Conservation (phyloP, 2,888 invertebrate genomes). For the Antheraea yamamai region DNA sequence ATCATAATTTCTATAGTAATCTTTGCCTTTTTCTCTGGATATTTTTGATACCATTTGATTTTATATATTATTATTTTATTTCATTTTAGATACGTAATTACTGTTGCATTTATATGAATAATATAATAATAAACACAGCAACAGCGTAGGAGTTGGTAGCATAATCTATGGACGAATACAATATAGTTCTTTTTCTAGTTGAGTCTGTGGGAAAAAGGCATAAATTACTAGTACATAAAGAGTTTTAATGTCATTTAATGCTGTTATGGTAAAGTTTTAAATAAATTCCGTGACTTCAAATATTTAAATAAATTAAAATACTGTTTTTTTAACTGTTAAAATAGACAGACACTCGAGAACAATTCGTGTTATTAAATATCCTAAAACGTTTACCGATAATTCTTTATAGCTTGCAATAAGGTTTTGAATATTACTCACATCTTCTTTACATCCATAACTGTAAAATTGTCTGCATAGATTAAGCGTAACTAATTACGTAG, state of each 20-base stretch:
- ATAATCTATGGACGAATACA: neutral
- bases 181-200: neutral
- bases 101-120: neutral
- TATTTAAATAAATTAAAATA: neutral
- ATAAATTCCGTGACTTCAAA: neutral
- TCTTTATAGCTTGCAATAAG: conserved; percentile 11
- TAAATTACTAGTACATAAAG: neutral
- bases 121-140: too few species aligned
- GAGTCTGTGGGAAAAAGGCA: neutral
- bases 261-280: neutral
- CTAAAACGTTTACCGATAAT: conserved; percentile 10
- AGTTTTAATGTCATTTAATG: neutral
- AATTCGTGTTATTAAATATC: conserved; percentile 9
- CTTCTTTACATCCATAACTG: neutral
- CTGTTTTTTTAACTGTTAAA: conserved; percentile 1
- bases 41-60: neutral
- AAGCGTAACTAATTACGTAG: neutral
- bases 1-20: neutral
- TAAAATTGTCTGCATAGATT: conserved; percentile 3
- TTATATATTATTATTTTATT: neutral
- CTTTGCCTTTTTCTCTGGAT: neutral
- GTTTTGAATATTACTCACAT: conserved; percentile 3
- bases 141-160: neutral
- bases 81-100: neutral
- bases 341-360: neutral